Evolutionary conservation across 2,113 vertebrate genomes (phyloP).

Genomic region (Rousettus leschenaultii): DNA sequence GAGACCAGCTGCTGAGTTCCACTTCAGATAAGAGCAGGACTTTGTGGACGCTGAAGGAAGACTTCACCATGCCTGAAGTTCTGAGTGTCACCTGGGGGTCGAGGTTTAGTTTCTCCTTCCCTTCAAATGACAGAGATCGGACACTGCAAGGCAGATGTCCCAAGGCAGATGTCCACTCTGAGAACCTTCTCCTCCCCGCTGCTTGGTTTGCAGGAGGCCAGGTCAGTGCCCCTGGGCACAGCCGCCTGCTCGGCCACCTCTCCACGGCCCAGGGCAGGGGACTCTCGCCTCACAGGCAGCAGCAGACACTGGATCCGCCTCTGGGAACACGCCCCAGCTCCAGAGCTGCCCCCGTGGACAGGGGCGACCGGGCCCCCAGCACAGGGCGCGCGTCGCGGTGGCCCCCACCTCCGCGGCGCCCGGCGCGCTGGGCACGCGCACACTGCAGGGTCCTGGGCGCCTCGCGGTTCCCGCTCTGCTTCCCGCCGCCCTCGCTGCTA

Average conservation of each 20-base stretch:
- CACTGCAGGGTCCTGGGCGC: accelerated
- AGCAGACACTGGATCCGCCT: not conserved
- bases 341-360: not conserved
- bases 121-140: no score
- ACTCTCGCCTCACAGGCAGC: accelerated
- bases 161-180: accelerated
- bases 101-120: not conserved
- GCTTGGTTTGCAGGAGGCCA: accelerated
- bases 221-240: accelerated
- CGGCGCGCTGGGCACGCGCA: no score
- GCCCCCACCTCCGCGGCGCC: no score
- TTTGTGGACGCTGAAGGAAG: not conserved
- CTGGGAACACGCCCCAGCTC: not conserved
- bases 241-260: not conserved
- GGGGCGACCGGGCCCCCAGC: not conserved
- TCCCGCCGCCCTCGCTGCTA: not conserved
- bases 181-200: not conserved
- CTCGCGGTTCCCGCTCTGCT: no score
- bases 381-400: no score
- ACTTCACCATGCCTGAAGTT: not conserved
- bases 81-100: not conserved
- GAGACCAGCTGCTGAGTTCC: not conserved
- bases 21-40: not conserved
- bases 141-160: not conserved
- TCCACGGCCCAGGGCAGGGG: accelerated